Percentiles rank a stretch among this genome's conserved stretches.
phyloP scores from a whole-genome alignment of 2,888 invertebrate species.

The Chymomyza procnemis region DNA sequence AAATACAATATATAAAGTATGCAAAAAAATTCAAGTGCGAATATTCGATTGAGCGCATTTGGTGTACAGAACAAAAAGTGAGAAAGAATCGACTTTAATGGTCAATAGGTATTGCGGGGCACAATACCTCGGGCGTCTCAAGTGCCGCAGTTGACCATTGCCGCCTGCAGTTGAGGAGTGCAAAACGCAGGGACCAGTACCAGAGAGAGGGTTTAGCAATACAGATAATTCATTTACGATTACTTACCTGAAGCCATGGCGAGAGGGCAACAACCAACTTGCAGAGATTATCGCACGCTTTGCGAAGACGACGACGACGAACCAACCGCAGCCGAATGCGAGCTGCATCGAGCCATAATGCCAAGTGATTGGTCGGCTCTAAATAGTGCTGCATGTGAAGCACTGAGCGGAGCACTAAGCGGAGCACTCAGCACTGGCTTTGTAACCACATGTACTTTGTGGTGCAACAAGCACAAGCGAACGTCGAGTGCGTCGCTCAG shows the following conservation, averaged over 20 bases:
- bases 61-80: background rate
- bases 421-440: background rate
- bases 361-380: slow-evolving; percentile 24
- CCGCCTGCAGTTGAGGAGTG: slow-evolving; percentile 7
- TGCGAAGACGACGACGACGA: slow-evolving; percentile 3
- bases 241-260: slow-evolving; percentile 20
- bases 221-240: slow-evolving; percentile 23
- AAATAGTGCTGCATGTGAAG: slow-evolving; percentile 7
- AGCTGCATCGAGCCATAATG: slow-evolving; percentile 8
- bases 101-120: background rate
- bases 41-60: background rate
- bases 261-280: slow-evolving; percentile 10
- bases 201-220: slow-evolving; percentile 1
- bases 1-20: background rate
- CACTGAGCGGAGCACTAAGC: slow-evolving; percentile 1
- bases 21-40: background rate
- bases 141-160: slow-evolving; percentile 7
- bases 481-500: background rate
- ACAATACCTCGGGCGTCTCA: slow-evolving; percentile 6
- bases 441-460: background rate
- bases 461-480: background rate
- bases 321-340: slow-evolving; percentile 18
- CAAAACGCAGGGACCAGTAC: background rate
- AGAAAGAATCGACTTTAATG: background rate
- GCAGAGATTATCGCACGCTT: slow-evolving; percentile 19